phyloP scores from a whole-genome alignment of 2,797 vertebrate genomes.

The Anniella stebbinsi region DNA sequence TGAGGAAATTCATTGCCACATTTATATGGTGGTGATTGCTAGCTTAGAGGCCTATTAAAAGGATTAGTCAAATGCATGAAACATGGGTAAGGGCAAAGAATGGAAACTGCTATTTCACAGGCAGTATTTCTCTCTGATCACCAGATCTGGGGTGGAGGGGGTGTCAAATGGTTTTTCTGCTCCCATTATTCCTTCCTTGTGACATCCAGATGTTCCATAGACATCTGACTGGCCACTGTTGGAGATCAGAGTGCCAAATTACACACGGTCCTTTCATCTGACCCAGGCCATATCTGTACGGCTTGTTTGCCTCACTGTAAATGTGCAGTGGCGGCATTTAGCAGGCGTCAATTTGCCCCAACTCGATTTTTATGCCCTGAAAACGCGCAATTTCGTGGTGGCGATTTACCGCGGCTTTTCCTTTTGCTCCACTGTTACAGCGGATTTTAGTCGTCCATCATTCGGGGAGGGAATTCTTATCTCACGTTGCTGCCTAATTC shows the following conservation, averaged over 20 bases:
- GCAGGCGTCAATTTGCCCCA: too few species aligned
- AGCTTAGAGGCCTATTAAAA: neutral
- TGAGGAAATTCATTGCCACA: neutral
- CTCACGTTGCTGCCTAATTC: neutral
- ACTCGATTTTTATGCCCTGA: too few species aligned
- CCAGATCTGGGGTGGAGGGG: neutral
- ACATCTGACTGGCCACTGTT: neutral
- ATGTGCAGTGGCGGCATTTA: too few species aligned
- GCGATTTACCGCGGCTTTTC: too few species aligned
- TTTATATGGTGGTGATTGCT: neutral
- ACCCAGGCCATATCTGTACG: too few species aligned
- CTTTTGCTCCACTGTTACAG: too few species aligned
- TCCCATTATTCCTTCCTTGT: neutral
- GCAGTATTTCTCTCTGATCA: neutral
- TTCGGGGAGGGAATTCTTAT: neutral
- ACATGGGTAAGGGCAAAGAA: too few species aligned
- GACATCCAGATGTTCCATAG: neutral
- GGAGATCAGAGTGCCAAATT: neutral
- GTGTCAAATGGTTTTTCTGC: too few species aligned
- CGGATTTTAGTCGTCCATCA: too few species aligned
- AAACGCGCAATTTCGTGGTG: too few species aligned
- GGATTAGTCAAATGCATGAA: neutral
- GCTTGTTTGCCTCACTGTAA: too few species aligned
- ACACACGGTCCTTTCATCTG: neutral
- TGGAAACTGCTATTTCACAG: neutral